phyloP scores from a whole-genome alignment of 2,113 vertebrate species.

The Protobothrops mucrosquamatus region DNA sequence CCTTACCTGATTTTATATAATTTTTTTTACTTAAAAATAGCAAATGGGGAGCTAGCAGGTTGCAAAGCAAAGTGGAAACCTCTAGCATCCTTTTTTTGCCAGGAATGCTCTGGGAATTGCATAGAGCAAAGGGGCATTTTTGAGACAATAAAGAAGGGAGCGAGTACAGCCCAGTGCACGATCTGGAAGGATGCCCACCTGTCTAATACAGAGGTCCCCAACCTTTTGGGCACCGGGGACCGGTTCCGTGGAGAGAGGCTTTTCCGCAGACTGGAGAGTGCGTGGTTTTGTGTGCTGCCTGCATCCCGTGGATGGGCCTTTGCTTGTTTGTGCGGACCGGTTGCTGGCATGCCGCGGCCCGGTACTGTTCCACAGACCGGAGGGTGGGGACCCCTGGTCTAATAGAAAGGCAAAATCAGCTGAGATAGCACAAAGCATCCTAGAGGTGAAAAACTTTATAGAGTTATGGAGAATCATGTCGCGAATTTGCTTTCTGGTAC shows the following conservation, averaged over 20 bases:
- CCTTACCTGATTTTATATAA: neutral
- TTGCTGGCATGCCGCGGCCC: too few species aligned
- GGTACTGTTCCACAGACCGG: too few species aligned
- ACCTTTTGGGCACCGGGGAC: too few species aligned
- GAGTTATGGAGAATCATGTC: neutral
- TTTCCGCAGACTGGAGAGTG: too few species aligned
- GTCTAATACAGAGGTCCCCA: neutral
- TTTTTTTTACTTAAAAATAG: neutral
- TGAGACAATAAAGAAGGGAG: neutral
- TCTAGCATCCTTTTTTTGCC: neutral
- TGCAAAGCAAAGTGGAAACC: neutral
- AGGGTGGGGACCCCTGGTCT: too few species aligned
- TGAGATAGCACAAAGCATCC: neutral
- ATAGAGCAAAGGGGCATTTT: neutral
- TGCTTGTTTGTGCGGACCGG: too few species aligned
- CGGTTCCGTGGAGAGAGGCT: too few species aligned
- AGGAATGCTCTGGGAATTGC: neutral
- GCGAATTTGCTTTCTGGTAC: neutral
- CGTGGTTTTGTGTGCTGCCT: too few species aligned
- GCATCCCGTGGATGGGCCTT: too few species aligned
- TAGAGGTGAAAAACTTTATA: neutral
- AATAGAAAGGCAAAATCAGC: neutral
- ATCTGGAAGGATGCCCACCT: neutral
- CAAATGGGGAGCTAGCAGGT: neutral
- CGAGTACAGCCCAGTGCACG: neutral